Percentiles rank a stretch among this genome's conserved stretches.
These are phyloP conservation scores for Ceratoteleas bidentatus DNA, from an alignment of 1,140 invertebrate species.

Conservation along the genomic window DNA sequence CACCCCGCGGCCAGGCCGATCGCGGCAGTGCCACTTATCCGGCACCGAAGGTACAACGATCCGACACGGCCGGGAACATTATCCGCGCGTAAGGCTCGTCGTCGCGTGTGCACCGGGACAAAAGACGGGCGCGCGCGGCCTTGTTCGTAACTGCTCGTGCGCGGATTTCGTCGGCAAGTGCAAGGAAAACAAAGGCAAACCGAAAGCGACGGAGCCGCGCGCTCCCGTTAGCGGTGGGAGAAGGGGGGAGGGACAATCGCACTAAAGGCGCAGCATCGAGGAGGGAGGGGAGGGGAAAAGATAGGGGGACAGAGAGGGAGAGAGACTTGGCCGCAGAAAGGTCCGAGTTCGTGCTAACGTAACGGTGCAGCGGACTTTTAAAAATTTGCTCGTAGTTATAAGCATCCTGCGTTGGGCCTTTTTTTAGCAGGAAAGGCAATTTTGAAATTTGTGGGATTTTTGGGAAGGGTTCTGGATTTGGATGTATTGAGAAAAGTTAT, in stretches of 20 bases:
- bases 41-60: constrained; percentile 60
- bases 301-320: neutral
- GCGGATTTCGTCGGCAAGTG: constrained; percentile 68
- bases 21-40: constrained; percentile 50
- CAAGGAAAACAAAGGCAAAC: constrained; percentile 74
- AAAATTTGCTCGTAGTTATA: no score
- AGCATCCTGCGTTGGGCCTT: no score
- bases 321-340: no score
- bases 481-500: no score
- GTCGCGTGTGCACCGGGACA: constrained; percentile 64
- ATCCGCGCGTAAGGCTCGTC: constrained; percentile 50
- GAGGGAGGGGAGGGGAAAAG: constrained; percentile 10
- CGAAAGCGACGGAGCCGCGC: constrained; percentile 65
- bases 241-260: neutral
- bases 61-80: constrained; percentile 62
- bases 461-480: no score
- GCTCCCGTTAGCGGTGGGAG: constrained; percentile 36
- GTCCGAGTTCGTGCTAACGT: no score
- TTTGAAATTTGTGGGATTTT: no score
- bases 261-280: constrained; percentile 26
- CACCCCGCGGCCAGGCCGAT: constrained; percentile 45
- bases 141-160: constrained; percentile 64
- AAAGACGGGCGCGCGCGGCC: constrained; percentile 61
- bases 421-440: no score
- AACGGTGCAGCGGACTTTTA: no score